Evolutionary conservation across 2,113 vertebrate species (phyloP).

Genomic region (Phoxinus phoxinus): DNA sequence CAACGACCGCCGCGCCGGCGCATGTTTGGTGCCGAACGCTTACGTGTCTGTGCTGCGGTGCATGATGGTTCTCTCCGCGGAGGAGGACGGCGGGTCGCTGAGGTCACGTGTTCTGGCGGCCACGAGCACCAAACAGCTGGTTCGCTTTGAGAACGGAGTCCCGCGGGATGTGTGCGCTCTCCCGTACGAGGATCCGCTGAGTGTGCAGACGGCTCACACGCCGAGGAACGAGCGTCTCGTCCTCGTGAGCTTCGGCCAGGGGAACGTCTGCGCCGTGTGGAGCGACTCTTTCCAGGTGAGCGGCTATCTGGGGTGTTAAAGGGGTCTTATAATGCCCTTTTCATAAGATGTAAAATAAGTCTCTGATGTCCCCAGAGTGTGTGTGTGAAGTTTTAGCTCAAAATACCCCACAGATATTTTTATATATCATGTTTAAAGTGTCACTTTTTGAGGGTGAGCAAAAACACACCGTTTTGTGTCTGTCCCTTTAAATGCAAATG

Average conservation of each 20-base stretch:
- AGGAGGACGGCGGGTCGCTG: constrained; percentile 64
- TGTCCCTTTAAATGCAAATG: no score
- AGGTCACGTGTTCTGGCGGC: constrained; percentile 75
- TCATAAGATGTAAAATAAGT: no score
- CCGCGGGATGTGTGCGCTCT: constrained; percentile 83
- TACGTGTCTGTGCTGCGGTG: constrained; percentile 81
- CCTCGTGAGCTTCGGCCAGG: constrained; percentile 78
- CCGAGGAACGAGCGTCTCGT: constrained; percentile 75
- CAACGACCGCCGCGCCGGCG: constrained; percentile 67
- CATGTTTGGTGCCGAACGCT: constrained; percentile 80
- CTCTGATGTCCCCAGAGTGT: no score
- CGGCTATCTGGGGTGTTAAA: neutral
- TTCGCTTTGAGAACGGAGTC: constrained; percentile 83
- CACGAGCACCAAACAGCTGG: constrained; percentile 83
- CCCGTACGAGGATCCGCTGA: constrained; percentile 79
- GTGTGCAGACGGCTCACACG: constrained; percentile 75
- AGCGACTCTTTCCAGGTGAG: constrained; percentile 87
- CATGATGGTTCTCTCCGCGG: constrained; percentile 71
- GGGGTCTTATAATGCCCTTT: no score
- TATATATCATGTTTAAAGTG: no score
- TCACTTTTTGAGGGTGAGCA: no score
- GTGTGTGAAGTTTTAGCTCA: no score
- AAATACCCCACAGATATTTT: no score
- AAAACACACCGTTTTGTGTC: no score
- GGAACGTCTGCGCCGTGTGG: constrained; percentile 80